A percentile compares a stretch with the other conserved stretches of the same genome.
Conservation (phyloP, 2,113 vertebrate species). For the Oostethus manadensis region DNA sequence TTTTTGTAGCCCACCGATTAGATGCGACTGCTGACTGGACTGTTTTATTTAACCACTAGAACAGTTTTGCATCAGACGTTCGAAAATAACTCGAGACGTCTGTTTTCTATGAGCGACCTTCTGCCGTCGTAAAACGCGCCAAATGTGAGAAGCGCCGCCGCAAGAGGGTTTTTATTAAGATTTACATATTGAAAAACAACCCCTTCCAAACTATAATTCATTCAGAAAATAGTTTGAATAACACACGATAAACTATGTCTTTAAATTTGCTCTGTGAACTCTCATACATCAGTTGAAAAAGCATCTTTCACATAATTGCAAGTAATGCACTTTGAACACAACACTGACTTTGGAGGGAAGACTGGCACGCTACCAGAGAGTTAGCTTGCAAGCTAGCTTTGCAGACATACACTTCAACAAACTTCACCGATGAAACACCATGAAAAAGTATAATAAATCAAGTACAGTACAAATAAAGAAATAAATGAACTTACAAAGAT, state of each 20-base stretch:
- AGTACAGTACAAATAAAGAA: not conserved
- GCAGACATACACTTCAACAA: not conserved
- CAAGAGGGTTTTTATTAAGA: not conserved
- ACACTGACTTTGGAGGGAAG: not conserved
- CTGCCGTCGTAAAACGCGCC: not conserved
- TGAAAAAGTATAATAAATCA: not conserved
- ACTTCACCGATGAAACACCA: not conserved
- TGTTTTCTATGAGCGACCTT: constrained; percentile 13
- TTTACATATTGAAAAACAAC: not conserved
- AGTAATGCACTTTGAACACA: not conserved
- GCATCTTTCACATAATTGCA: not conserved
- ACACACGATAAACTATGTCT: not conserved
- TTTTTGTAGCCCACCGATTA: constrained; percentile 37
- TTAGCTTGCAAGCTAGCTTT: not conserved
- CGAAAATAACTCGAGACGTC: not conserved
- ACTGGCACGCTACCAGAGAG: not conserved
- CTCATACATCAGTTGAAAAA: not conserved
- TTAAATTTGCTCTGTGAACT: not conserved
- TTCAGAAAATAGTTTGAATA: not conserved
- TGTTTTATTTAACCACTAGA: constrained; percentile 17
- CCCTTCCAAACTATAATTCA: not conserved
- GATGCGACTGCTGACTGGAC: constrained; percentile 20
- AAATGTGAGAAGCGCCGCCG: not conserved
- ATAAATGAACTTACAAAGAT: too few species aligned
- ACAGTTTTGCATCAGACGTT: constrained; percentile 1